Percentiles rank a stretch among this genome's conserved stretches.
phyloP scores from a whole-genome alignment of 2,797 vertebrate genomes.

The Spea hammondii region DNA sequence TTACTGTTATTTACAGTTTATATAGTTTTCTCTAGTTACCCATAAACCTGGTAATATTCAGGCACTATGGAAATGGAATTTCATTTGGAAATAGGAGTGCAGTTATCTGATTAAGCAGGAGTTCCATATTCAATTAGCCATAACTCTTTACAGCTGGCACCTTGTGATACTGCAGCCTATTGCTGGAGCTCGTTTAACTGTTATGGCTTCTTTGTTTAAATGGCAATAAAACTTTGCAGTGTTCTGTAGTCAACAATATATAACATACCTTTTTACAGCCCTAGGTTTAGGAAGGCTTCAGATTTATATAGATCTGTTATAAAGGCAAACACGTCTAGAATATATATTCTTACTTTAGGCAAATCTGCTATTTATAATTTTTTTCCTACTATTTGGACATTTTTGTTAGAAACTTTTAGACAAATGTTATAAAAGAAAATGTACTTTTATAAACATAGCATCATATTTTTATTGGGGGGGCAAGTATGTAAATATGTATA shows the following conservation, averaged over 20 bases:
- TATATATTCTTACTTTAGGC: conserved; percentile 62
- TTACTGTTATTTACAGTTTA: conserved; percentile 81
- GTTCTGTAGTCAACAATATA: conserved; percentile 74
- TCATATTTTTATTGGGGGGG: no score
- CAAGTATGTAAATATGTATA: no score
- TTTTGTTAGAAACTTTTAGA: neutral
- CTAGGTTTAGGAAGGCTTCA: conserved; percentile 68
- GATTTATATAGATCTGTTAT: conserved; percentile 67
- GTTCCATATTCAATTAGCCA: conserved; percentile 83
- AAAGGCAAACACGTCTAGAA: conserved; percentile 65
- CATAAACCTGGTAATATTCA: conserved; percentile 78
- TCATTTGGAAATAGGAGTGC: conserved; percentile 77
- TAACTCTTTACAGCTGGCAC: conserved; percentile 82
- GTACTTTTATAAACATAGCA: no score
- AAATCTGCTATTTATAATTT: conserved; percentile 61
- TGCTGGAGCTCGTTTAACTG: conserved; percentile 79
- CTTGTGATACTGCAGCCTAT: conserved; percentile 78
- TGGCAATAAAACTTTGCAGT: conserved; percentile 79
- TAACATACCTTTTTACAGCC: conserved; percentile 74
- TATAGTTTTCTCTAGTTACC: conserved; percentile 79
- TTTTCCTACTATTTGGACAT: conserved; percentile 40
- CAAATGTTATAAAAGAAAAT: no score
- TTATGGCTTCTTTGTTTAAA: conserved; percentile 82
- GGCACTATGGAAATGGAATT: conserved; percentile 77
- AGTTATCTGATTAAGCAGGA: conserved; percentile 81